Conservation (phyloP, 2,113 vertebrate species). For the Castor canadensis region DNA sequence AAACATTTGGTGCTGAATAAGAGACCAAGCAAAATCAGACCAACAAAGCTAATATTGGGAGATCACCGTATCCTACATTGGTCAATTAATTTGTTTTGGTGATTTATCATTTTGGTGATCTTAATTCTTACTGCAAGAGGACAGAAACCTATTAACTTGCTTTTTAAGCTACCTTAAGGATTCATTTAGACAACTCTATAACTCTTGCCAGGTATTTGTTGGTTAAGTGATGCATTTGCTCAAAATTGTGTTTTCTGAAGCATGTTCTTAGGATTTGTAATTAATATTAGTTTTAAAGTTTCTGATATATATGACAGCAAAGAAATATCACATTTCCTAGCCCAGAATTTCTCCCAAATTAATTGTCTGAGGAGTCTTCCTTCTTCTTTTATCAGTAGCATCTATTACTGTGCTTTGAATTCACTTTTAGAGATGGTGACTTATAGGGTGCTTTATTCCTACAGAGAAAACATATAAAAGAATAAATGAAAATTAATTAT, state of each 20-base stretch:
- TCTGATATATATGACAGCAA: neutral
- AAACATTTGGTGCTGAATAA: neutral
- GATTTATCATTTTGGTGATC: neutral
- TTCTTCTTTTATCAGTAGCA: neutral
- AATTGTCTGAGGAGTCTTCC: neutral
- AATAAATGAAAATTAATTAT: neutral
- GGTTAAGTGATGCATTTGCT: neutral
- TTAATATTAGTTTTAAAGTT: neutral
- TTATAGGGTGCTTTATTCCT: neutral
- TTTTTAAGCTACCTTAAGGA: neutral
- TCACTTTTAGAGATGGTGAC: neutral
- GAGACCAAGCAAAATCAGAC: neutral
- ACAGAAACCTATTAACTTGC: neutral
- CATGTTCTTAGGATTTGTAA: neutral
- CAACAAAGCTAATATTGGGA: neutral
- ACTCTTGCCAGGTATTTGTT: neutral
- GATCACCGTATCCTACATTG: neutral
- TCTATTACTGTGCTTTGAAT: neutral
- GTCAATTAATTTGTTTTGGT: neutral
- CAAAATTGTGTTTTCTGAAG: neutral
- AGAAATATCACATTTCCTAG: conserved; percentile 32
- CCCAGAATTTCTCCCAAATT: neutral
- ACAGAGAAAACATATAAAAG: neutral
- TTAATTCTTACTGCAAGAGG: neutral
- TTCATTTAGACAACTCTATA: neutral